Evolutionary conservation across 2,888 invertebrate genomes (phyloP), one percentile per base, ranked within the genome.

Genomic region (Brenthis ino): DNA sequence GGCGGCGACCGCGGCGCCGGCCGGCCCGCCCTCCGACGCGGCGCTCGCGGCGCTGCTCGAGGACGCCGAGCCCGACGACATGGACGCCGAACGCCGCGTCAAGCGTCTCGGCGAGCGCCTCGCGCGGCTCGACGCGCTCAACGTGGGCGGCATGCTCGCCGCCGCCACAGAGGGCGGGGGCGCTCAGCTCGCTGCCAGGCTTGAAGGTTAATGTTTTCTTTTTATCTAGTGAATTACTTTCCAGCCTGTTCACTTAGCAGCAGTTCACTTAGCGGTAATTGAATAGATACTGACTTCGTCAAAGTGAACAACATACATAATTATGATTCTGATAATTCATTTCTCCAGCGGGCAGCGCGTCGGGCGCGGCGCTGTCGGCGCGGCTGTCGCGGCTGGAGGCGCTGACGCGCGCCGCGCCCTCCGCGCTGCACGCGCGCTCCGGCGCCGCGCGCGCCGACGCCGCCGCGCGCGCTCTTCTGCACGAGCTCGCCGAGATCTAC

Each of bases 51-150:
- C 96, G 77, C 93, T 99, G 74, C 96, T 99, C 91, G 79, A 77
- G 37, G 78, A 75, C 56, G 97, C 97, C 81, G 96, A 97, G 83
- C 96, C 96, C 85, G 98, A 97, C n/a, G 97, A 98, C 70, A 96
- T 96, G 66, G 96, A 97, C 89, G 97, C 97, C 12, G 95, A 95
- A 88, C 93, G 93, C 20, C 95, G 95, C 80, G 95, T 95, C 94
- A 84, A 82, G 20, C 95, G 91, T 71, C 93, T 99, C 50, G 96
- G 96, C 4, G 96, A 96, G 80, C 97, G 98, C 82, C 91, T 99
- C 65, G 97, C 97, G 47, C 95, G 97, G 69, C 85, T 89, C 51
- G 91, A 88, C 77, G 87, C 88, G 66, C 86, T 86, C 96, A 97
- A 74, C 95, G 98, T 80, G 96, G 97, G 78, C 95, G 98, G 94